phyloP scores from a whole-genome alignment of 2,888 invertebrate species.

The Caenorhabditis sp. region DNA sequence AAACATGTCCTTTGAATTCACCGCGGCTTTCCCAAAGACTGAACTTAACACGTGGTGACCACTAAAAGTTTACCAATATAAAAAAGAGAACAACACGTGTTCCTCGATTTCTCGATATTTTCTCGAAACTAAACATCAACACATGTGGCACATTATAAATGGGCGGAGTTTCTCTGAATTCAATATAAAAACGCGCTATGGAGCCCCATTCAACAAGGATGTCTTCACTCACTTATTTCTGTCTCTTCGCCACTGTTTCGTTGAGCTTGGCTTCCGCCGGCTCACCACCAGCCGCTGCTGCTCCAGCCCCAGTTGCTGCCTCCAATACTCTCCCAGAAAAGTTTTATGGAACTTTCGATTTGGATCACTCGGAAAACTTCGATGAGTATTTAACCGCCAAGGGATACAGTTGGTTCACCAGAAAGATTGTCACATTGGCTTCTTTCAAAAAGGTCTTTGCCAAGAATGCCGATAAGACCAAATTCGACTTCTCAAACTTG shows the following conservation, averaged over 20 bases:
- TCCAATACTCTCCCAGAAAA: conserved; percentile 52
- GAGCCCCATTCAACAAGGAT: background rate
- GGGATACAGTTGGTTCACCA: conserved; percentile 63
- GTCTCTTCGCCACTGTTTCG: conserved; percentile 36
- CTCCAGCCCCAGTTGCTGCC: conserved; percentile 11
- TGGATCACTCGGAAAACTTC: conserved; percentile 63
- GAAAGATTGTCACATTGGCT: conserved; percentile 59
- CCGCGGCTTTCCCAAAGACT: background rate
- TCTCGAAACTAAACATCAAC: background rate
- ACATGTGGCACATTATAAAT: conserved; percentile 7
- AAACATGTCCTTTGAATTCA: too few relatives aligned
- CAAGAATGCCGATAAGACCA: conserved; percentile 27
- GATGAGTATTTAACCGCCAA: conserved; percentile 62
- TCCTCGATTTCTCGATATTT: background rate
- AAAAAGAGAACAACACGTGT: background rate
- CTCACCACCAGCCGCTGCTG: too few relatives aligned
- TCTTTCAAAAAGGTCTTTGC: conserved; percentile 61
- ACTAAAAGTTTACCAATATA: background rate
- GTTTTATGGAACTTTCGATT: conserved; percentile 58
- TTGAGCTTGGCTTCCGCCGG: too few relatives aligned
- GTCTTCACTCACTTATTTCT: conserved; percentile 3
- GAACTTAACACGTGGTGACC: background rate
- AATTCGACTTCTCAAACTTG: conserved; percentile 58
- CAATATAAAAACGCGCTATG: background rate
- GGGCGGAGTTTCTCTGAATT: conserved; percentile 16